A percentile compares a stretch with the other conserved stretches of the same genome.
Conservation (phyloP, 2,113 vertebrate species). For the Paraplagusia blochii region DNA sequence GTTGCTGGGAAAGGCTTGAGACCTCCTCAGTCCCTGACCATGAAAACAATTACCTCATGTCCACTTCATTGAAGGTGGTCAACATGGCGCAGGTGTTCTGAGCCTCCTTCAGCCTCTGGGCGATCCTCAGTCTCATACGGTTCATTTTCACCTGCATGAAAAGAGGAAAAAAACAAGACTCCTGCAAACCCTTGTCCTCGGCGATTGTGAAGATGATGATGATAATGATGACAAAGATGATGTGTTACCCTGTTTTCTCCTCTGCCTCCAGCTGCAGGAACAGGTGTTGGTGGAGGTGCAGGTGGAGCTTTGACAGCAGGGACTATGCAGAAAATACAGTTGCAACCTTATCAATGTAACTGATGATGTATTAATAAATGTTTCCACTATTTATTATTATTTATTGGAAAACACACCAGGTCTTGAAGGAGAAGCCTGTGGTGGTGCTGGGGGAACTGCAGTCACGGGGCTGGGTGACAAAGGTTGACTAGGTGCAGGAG, state of each 20-base stretch:
- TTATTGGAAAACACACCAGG: conserved; percentile 76
- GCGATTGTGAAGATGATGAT: too few relatives aligned
- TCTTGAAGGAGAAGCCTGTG: conserved; percentile 79
- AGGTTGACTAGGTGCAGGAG: conserved; percentile 47
- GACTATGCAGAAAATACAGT: conserved; percentile 71
- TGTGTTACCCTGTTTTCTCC: conserved; percentile 88
- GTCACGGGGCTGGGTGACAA: conserved; percentile 79
- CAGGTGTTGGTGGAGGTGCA: conserved; percentile 60
- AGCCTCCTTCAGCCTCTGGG: conserved; percentile 93
- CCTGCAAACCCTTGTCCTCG: neutral
- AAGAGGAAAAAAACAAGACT: neutral
- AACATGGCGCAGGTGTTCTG: conserved; percentile 95
- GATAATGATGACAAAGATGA: too few relatives aligned
- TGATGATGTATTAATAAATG: too few relatives aligned
- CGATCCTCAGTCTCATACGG: conserved; percentile 92
- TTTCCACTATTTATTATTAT: neutral
- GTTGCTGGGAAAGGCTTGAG: too few relatives aligned
- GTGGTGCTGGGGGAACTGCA: conserved; percentile 76
- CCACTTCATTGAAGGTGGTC: conserved; percentile 94
- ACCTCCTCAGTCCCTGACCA: too few relatives aligned
- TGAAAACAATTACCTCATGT: conserved; percentile 84
- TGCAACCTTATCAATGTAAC: too few relatives aligned
- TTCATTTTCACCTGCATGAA: conserved; percentile 91
- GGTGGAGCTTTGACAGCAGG: conserved; percentile 82
- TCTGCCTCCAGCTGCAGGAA: conserved; percentile 73